A percentile compares a stretch with the other conserved stretches of the same genome.
These are phyloP conservation scores for Pristis pectinata DNA, from an alignment of 2,797 vertebrate genomes.

Conservation along the genomic window DNA sequence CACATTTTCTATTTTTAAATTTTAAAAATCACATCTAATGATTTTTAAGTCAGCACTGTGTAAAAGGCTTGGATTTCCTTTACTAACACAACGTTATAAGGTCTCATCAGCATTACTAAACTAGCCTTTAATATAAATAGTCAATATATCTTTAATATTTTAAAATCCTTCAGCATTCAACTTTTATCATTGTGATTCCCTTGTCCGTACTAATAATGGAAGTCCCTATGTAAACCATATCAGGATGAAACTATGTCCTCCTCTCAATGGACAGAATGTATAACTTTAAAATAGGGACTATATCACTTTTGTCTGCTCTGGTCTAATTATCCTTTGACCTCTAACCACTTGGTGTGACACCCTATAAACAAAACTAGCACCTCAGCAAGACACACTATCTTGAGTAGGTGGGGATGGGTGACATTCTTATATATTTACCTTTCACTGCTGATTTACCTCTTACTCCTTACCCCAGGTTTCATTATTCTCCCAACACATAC, in stretches of 20 bases:
- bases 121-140: not conserved
- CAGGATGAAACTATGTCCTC: not conserved
- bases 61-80: constrained; percentile 23
- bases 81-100: not conserved
- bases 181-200: not conserved
- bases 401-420: too few relatives aligned
- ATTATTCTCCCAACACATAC: not conserved
- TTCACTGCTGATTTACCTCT: not conserved
- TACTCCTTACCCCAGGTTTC: not conserved
- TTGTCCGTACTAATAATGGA: too few relatives aligned
- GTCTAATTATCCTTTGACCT: not conserved
- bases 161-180: not conserved
- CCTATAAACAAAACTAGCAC: not conserved
- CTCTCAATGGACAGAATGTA: not conserved
- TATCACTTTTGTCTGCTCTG: not conserved
- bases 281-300: not conserved
- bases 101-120: not conserved
- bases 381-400: too few relatives aligned
- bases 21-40: constrained; percentile 4
- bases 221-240: not conserved
- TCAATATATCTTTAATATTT: not conserved
- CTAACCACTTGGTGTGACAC: not conserved
- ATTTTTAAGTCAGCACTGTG: constrained; percentile 12
- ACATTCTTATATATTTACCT: not conserved
- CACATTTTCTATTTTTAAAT: constrained; percentile 21